Base-by-base conservation (phyloP, 2,888 invertebrate genomes). In the Drosophila limbata region DNA sequence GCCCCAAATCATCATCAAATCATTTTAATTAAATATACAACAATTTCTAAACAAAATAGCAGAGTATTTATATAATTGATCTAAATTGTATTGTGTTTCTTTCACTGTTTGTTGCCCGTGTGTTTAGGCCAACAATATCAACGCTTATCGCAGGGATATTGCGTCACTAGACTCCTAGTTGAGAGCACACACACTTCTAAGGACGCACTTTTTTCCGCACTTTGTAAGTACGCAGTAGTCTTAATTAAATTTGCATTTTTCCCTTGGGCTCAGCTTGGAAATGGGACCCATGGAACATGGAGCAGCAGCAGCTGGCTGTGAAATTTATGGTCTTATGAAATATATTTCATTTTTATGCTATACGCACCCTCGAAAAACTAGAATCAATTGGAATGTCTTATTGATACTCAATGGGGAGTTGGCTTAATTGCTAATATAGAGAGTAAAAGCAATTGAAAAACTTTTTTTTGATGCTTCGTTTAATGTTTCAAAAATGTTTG, bases 171-270 rank as follows among this genome's bases (percentile, higher is more conserved):
- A 31, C 17, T 45, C 47, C 10, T 19, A 48, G 60, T 69, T 56
- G 63, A 69, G 47, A 48, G 42, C 45, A 31, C 25, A 48, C 25
- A 45, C 50, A 62, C 8, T 55, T 45, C 35, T 42, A 60, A 72
- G 65, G 44, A 65, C 62, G 62, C 40, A n/a, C n/a, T n/a, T n/a
- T n/a, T n/a, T n/a, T n/a, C n/a, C n/a, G n/a, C n/a, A n/a, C n/a
- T n/a, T n/a, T n/a, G 79, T 77, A 77, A 79, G 69, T 59, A 65
- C 53, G 45, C 31, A 44, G 52, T 53, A 31, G 61, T 37, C 60
- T 68, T 71, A 77, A 73, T 77, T 73, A 60, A 69, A 78, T 59
- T 60, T 56, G 56, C 63, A 61, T 62, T 65, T 57, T 47, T 19
- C 60, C 61, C 40, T n/a, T 21, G 53, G 67, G 61, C 50, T 42